These are phyloP conservation scores for Opisthograptis luteolata DNA, from an alignment of 2,888 invertebrate species.

Conservation along the genomic window DNA sequence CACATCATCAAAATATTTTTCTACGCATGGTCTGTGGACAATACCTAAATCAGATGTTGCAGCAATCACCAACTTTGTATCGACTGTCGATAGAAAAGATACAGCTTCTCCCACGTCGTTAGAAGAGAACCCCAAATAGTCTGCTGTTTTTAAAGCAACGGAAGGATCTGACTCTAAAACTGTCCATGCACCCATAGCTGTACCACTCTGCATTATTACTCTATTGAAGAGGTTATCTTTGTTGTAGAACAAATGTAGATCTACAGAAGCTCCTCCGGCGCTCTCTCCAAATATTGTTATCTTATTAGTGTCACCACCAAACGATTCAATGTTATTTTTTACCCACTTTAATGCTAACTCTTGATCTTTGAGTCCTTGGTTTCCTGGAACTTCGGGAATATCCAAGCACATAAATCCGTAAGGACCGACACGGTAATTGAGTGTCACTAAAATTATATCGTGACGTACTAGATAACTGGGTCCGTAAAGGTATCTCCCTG, in stretches of 20 bases:
- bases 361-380: constrained; percentile 67
- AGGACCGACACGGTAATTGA: constrained; percentile 63
- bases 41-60: constrained; percentile 41
- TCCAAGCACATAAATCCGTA: constrained; percentile 68
- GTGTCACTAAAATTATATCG: constrained; percentile 57
- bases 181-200: constrained; percentile 37
- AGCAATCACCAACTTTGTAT: constrained; percentile 49
- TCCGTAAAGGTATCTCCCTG: constrained; percentile 47
- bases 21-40: constrained; percentile 50
- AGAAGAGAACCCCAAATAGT: constrained; percentile 49
- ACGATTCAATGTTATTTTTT: constrained; percentile 57
- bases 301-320: constrained; percentile 58
- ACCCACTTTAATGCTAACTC: constrained; percentile 59
- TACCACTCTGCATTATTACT: constrained; percentile 60
- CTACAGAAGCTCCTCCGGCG: constrained; percentile 55
- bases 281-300: constrained; percentile 64
- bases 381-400: constrained; percentile 55
- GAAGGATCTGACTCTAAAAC: constrained; percentile 42
- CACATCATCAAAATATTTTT: constrained; percentile 45
- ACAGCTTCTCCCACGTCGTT: constrained; percentile 48
- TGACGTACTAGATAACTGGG: constrained; percentile 56
- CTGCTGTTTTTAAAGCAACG: constrained; percentile 48
- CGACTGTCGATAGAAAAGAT: constrained; percentile 45
- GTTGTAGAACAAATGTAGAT: constrained; percentile 52
- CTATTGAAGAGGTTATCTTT: constrained; percentile 55